A percentile compares a stretch with the other conserved stretches of the same genome.
These are phyloP conservation scores for Mormyrus iriodes DNA, from an alignment of 2,113 vertebrate species.

Conservation along the genomic window DNA sequence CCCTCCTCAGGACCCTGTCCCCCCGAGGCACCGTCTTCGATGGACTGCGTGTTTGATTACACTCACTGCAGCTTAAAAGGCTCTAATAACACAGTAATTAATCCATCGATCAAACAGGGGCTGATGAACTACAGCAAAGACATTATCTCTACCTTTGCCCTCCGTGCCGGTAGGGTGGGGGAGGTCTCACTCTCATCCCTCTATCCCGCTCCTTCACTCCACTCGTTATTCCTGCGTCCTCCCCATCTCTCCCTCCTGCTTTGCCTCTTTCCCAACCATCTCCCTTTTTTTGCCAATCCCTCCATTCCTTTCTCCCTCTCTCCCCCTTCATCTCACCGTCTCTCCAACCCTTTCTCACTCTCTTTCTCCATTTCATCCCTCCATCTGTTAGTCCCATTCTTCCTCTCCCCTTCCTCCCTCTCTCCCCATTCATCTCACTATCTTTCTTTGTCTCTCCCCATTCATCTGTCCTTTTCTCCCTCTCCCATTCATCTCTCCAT, in stretches of 20 bases:
- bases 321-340: conserved; percentile 30
- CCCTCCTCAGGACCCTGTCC: background rate
- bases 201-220: background rate
- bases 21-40: background rate
- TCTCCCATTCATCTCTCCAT: too few species aligned
- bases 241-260: background rate
- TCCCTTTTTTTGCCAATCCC: conserved; percentile 75
- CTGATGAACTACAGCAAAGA: conserved; percentile 51
- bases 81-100: conserved; percentile 31
- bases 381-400: background rate
- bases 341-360: conserved; percentile 3
- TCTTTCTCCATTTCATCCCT: background rate
- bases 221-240: background rate
- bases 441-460: too few species aligned
- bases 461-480: too few species aligned
- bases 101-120: conserved; percentile 38
- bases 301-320: conserved; percentile 50
- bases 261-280: conserved; percentile 31
- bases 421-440: too few species aligned
- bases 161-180: conserved; percentile 31
- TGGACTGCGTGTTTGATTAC: background rate
- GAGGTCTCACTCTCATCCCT: background rate
- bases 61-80: background rate
- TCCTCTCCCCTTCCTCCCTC: too few species aligned
- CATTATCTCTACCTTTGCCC: conserved; percentile 62